Evolutionary conservation across 2,888 invertebrate species (phyloP).

Genomic region (Limenitis camilla): DNA sequence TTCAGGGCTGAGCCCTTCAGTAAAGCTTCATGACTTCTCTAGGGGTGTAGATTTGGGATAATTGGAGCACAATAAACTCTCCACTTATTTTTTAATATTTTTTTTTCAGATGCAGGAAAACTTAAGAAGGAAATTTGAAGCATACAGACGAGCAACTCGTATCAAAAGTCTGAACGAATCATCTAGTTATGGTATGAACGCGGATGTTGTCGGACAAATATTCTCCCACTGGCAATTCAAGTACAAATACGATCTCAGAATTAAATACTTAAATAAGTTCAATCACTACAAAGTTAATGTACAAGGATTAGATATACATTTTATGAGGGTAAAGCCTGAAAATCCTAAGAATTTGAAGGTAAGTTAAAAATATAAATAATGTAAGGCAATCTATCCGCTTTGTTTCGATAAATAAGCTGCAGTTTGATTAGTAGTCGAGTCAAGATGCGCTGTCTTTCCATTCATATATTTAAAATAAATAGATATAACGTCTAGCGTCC

Average conservation of each 20-base stretch:
- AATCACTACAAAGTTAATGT: slow-evolving; percentile 85
- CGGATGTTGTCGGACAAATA: slow-evolving; percentile 77
- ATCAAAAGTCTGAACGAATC: slow-evolving; percentile 71
- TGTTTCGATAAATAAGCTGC: no score
- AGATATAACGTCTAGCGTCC: no score
- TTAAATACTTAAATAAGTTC: slow-evolving; percentile 79
- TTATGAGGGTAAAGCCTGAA: slow-evolving; percentile 78
- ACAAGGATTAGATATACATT: slow-evolving; percentile 83
- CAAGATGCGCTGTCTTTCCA: no score
- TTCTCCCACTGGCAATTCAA: slow-evolving; percentile 84
- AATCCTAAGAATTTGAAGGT: slow-evolving; percentile 44
- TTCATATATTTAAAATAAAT: no score
- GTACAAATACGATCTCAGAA: slow-evolving; percentile 77
- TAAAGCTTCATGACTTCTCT: no score
- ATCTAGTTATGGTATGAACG: slow-evolving; percentile 88
- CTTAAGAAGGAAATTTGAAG: slow-evolving; percentile 68
- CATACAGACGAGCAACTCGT: slow-evolving; percentile 48
- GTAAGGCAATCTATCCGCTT: background rate
- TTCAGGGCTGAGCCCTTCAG: background rate
- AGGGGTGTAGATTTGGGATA: no score
- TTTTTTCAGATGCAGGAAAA: slow-evolving; percentile 69
- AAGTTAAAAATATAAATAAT: background rate
- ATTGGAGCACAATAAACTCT: background rate
- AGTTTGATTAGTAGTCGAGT: no score
- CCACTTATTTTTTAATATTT: background rate